Evolutionary conservation across 2,797 vertebrate species (phyloP).

Genomic region (Rallus crepitans): DNA sequence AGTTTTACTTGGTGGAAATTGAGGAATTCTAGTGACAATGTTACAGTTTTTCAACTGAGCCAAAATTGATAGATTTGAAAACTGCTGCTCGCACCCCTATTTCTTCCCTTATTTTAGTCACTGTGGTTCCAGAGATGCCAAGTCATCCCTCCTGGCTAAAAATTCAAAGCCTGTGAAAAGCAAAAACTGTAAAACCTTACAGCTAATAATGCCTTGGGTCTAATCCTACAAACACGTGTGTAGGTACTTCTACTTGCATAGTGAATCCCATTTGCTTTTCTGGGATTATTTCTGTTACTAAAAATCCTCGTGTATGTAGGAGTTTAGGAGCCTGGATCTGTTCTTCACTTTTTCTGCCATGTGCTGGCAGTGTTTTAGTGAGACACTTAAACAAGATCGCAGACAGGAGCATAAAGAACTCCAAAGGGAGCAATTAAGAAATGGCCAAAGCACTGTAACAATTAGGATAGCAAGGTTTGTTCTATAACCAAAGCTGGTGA

Average conservation of each 20-base stretch:
- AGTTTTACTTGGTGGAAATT: neutral
- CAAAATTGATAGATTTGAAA: neutral
- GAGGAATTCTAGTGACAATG: neutral
- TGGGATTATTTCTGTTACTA: neutral
- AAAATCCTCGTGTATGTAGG: neutral
- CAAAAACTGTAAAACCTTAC: neutral
- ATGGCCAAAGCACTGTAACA: constrained; percentile 31
- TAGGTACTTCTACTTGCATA: constrained; percentile 8
- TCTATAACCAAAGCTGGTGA: constrained; percentile 58
- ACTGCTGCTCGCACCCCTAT: neutral
- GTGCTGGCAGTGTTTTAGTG: constrained; percentile 42
- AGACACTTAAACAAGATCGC: constrained; percentile 25
- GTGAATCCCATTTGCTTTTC: neutral
- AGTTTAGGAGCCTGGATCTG: neutral
- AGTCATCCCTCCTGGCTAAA: neutral
- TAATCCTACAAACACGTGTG: neutral
- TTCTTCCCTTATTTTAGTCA: neutral
- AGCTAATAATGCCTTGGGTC: neutral
- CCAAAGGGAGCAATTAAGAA: constrained; percentile 51
- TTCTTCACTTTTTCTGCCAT: constrained; percentile 32
- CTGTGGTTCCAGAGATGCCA: neutral
- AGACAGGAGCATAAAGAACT: neutral
- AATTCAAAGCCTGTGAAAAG: neutral
- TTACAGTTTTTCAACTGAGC: neutral
- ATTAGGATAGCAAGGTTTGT: constrained; percentile 47